phyloP scores from a whole-genome alignment of 2,888 invertebrate genomes.

The Labia minor region DNA sequence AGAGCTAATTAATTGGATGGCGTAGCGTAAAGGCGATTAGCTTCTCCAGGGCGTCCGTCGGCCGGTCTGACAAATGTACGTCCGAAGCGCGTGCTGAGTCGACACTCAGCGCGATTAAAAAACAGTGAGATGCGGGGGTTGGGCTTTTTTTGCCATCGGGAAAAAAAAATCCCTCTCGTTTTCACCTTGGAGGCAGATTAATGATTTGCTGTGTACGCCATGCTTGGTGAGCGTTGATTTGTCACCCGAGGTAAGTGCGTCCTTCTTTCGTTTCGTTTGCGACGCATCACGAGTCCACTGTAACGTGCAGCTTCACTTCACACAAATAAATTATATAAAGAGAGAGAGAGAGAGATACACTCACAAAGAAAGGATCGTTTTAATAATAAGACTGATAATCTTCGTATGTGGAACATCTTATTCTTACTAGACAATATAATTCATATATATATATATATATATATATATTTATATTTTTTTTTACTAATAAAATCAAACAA shows the following conservation, averaged over 20 bases:
- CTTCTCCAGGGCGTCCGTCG: not conserved
- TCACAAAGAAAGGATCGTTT: too few relatives aligned
- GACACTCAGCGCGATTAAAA: conserved; percentile 13
- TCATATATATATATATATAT: too few relatives aligned
- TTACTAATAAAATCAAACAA: too few relatives aligned
- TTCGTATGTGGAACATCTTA: too few relatives aligned
- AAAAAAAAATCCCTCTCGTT: not conserved
- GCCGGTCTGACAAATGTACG: not conserved
- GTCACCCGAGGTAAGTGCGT: not conserved
- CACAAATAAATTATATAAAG: too few relatives aligned
- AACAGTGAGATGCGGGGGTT: not conserved
- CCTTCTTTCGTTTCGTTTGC: too few relatives aligned
- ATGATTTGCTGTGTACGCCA: not conserved
- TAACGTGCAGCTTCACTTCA: too few relatives aligned
- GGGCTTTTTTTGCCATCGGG: not conserved
- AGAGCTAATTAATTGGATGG: conserved; percentile 13
- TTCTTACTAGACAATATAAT: too few relatives aligned
- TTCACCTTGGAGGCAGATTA: conserved; percentile 13
- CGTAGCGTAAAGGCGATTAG: not conserved
- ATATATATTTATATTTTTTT: too few relatives aligned
- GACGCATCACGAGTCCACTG: too few relatives aligned
- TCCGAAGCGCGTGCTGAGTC: conserved; percentile 2
- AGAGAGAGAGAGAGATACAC: too few relatives aligned
- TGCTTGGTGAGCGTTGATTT: not conserved
- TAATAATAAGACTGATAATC: too few relatives aligned